A percentile compares a stretch with the other conserved stretches of the same genome.
These are phyloP conservation scores for Recurvirostra avosetta DNA, from an alignment of 2,113 vertebrate species.

Conservation along the genomic window DNA sequence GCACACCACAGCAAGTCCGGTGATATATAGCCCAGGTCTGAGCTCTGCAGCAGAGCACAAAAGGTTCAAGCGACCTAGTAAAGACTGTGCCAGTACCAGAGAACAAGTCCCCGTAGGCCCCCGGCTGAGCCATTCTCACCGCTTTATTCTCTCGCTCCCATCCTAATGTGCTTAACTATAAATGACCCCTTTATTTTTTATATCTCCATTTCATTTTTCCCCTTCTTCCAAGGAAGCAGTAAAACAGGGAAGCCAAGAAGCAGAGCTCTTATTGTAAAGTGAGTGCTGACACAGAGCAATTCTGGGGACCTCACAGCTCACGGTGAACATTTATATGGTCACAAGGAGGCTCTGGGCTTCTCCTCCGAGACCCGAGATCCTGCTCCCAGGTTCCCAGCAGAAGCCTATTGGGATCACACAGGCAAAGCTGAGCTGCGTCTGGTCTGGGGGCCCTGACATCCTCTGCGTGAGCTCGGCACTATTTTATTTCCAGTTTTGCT, in stretches of 20 bases:
- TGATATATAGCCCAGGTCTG: not conserved
- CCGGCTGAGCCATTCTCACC: not conserved
- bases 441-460: not conserved
- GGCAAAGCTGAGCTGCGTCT: not conserved
- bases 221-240: conserved; percentile 5
- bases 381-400: not conserved
- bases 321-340: not conserved
- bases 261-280: conserved; percentile 24
- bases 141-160: conserved; percentile 10
- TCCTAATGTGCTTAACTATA: conserved; percentile 39
- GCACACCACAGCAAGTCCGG: not conserved
- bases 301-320: not conserved
- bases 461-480: not conserved
- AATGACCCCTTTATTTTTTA: conserved; percentile 58
- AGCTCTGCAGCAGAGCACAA: not conserved
- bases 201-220: conserved; percentile 28
- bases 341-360: not conserved
- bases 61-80: conserved; percentile 34
- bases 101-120: conserved; percentile 11
- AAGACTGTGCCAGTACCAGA: not conserved
- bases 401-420: not conserved
- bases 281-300: not conserved
- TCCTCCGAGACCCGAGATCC: not conserved
- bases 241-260: not conserved
- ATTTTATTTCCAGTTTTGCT: not conserved